Conservation (phyloP, 2,113 vertebrate genomes). For the Bufo gargarizans region DNA sequence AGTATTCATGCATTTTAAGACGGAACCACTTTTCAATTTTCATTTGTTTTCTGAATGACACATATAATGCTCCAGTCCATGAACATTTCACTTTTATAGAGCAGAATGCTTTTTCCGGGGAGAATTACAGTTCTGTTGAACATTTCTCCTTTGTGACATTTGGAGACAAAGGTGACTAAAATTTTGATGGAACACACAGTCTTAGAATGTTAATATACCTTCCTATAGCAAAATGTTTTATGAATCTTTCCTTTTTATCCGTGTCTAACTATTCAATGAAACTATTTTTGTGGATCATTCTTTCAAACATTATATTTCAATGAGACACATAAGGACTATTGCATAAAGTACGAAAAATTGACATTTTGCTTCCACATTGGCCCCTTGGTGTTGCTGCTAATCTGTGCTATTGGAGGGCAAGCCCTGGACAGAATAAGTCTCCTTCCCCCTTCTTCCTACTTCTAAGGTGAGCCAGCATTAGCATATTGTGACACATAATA, state of each 20-base stretch:
- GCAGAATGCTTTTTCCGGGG: slow-evolving; percentile 37
- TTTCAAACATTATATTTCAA: slow-evolving; percentile 7
- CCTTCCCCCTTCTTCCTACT: no score
- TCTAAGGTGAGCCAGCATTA: no score
- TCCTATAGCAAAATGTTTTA: slow-evolving; percentile 37
- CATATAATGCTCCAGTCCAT: slow-evolving; percentile 34
- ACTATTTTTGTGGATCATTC: slow-evolving; percentile 35
- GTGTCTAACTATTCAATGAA: slow-evolving; percentile 26
- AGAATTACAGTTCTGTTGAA: slow-evolving; percentile 53
- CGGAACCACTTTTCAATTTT: slow-evolving; percentile 50
- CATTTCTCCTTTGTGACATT: slow-evolving; percentile 57
- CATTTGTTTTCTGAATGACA: slow-evolving; percentile 57
- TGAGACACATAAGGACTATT: not conserved
- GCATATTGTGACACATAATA: no score
- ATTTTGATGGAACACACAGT: slow-evolving; percentile 49
- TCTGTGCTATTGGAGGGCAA: no score
- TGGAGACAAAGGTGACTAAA: slow-evolving; percentile 48
- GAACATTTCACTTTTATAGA: slow-evolving; percentile 56
- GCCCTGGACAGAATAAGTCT: no score
- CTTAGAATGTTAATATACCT: slow-evolving; percentile 49
- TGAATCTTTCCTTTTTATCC: slow-evolving; percentile 2
- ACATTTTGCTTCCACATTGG: no score
- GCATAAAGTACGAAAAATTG: slow-evolving; percentile 3
- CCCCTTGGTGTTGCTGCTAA: no score
- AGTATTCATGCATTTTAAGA: slow-evolving; percentile 46